Evolutionary conservation across 1,140 invertebrate genomes (phyloP).

Genomic region (Mercenaria mercenaria): DNA sequence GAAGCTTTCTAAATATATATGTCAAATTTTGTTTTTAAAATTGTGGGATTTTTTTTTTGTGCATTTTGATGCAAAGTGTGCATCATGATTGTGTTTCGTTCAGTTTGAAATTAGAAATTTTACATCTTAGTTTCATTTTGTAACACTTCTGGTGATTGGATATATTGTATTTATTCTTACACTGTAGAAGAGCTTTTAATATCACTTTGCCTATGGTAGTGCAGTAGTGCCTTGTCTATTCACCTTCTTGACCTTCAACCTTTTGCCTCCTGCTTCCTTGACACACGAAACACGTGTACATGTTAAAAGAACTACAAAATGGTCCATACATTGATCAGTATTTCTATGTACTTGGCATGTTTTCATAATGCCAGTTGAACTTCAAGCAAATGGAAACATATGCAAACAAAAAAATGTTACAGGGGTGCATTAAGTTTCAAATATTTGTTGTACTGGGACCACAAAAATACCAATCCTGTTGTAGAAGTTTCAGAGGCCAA

Average conservation of each 20-base stretch:
- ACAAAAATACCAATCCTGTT: no score
- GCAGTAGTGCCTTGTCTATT: conserved; percentile 14
- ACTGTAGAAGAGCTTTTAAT: conserved; percentile 41
- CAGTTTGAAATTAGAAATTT: conserved; percentile 33
- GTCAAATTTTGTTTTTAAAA: background rate
- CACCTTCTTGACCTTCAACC: conserved; percentile 23
- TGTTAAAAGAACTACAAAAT: background rate
- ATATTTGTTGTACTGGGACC: background rate
- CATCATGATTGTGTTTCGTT: conserved; percentile 38
- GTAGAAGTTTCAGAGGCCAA: conserved; percentile 41
- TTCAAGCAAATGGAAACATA: background rate
- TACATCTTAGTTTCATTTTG: conserved; percentile 50
- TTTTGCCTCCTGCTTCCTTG: conserved; percentile 34
- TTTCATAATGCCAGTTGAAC: background rate
- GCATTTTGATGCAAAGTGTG: conserved; percentile 27
- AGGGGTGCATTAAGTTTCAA: background rate
- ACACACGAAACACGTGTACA: conserved; percentile 74
- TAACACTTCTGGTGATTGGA: conserved; percentile 59
- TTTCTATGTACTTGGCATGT: background rate
- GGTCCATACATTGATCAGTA: background rate
- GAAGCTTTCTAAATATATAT: conserved; percentile 1
- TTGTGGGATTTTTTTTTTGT: conserved; percentile 2
- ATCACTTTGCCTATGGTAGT: conserved; percentile 47
- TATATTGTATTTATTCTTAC: conserved; percentile 40
- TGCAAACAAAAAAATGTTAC: background rate